Percentiles rank a stretch among this genome's conserved stretches.
Evolutionary conservation across 1,140 invertebrate species (phyloP).

Genomic region (Drosophila tropicalis): DNA sequence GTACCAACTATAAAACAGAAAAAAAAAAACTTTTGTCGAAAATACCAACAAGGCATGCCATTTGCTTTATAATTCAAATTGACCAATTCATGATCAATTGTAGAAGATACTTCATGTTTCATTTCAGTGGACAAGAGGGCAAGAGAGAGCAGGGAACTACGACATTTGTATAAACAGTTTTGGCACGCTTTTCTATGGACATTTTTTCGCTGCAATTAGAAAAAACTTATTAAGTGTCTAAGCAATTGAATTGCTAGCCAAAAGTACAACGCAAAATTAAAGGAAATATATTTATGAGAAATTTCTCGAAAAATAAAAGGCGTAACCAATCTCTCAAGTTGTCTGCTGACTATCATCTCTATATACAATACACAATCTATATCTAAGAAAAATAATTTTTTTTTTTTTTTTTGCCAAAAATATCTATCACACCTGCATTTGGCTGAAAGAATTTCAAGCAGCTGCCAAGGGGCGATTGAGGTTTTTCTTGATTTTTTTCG

Average conservation of each 20-base stretch:
- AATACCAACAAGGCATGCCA: background rate
- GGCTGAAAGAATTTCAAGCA: background rate
- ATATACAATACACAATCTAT: background rate
- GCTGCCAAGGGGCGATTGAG: constrained; percentile 7
- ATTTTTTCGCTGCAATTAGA: constrained; percentile 47
- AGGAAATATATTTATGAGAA: constrained; percentile 21
- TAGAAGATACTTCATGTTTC: background rate
- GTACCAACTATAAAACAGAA: too few species aligned
- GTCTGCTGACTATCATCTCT: background rate
- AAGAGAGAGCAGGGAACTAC: background rate
- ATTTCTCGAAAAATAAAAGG: constrained; percentile 14
- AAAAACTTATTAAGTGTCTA: constrained; percentile 39
- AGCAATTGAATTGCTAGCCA: constrained; percentile 36
- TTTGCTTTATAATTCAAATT: background rate
- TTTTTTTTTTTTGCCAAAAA: background rate
- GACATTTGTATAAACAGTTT: constrained; percentile 1
- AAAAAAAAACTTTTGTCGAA: background rate
- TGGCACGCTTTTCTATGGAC: background rate
- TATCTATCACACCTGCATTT: constrained; percentile 11
- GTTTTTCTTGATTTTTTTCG: background rate
- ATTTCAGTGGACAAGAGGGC: background rate
- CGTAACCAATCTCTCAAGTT: background rate
- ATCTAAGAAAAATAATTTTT: background rate
- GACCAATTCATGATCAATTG: background rate
- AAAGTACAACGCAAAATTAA: constrained; percentile 4